Evolutionary conservation across 2,888 invertebrate species (phyloP).

Genomic region (Halictus ligatus): DNA sequence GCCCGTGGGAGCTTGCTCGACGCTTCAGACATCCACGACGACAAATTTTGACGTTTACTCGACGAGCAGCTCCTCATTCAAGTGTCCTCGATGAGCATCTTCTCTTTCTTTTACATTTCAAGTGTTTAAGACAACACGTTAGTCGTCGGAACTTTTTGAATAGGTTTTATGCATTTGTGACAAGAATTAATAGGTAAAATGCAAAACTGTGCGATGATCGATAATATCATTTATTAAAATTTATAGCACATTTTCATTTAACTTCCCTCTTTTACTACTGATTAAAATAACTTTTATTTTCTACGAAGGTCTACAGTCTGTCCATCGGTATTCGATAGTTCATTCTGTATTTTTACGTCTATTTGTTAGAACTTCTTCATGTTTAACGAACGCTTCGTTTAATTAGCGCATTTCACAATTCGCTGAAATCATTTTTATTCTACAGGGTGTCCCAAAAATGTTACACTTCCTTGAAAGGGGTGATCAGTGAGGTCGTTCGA

Average conservation of each 20-base stretch:
- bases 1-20: not conserved
- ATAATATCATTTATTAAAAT: not conserved
- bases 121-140: not conserved
- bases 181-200: not conserved
- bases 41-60: not conserved
- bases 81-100: not conserved
- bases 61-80: not conserved
- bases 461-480: too few species aligned
- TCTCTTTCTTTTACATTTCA: not conserved
- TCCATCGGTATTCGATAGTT: not conserved
- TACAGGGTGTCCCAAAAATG: too few species aligned
- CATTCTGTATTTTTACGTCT: not conserved
- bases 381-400: not conserved
- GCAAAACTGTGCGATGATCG: not conserved
- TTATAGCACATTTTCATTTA: not conserved
- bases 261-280: not conserved
- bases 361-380: not conserved
- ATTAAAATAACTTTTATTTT: not conserved
- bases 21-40: not conserved
- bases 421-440: not conserved
- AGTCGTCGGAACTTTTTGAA: not conserved
- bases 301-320: not conserved
- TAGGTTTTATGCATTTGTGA: not conserved
- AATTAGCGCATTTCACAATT: not conserved
- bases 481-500: too few species aligned